A percentile compares a stretch with the other conserved stretches of the same genome.
phyloP scores from a whole-genome alignment of 2,797 vertebrate species.

The Psittacula echo region DNA sequence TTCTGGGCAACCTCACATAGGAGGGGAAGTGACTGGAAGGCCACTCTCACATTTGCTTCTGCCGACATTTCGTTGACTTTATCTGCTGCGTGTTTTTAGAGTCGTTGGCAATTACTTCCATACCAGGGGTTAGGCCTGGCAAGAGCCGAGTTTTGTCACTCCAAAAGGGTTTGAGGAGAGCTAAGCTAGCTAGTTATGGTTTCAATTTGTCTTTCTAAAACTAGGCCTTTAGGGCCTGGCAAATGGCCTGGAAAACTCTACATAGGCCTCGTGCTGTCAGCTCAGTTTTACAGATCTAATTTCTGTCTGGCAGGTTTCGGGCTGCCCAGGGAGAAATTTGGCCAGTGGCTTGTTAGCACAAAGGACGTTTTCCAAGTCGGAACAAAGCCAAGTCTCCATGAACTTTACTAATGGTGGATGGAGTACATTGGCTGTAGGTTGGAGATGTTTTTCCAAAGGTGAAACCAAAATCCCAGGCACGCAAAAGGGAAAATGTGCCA shows the following conservation, averaged over 20 bases:
- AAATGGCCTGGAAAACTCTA: constrained; percentile 57
- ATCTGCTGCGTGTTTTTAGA: neutral
- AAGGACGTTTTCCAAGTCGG: constrained; percentile 10
- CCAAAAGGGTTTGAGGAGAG: neutral
- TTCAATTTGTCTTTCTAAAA: constrained; percentile 60
- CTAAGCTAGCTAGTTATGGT: constrained; percentile 25
- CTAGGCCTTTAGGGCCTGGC: constrained; percentile 51
- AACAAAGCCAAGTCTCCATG: neutral
- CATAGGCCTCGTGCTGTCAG: constrained; percentile 10
- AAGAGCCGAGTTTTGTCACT: neutral
- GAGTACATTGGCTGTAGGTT: neutral
- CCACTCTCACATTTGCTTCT: neutral
- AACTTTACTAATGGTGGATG: constrained; percentile 5
- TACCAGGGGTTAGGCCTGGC: neutral
- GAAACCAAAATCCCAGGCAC: neutral
- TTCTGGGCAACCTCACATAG: neutral
- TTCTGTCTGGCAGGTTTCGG: constrained; percentile 46
- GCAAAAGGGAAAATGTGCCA: neutral
- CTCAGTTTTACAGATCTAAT: constrained; percentile 47
- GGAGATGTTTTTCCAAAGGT: constrained; percentile 4
- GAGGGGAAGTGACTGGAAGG: neutral
- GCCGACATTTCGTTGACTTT: neutral
- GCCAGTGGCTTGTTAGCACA: constrained; percentile 16
- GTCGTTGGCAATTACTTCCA: neutral
- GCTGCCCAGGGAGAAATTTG: constrained; percentile 53